Conservation (phyloP, 2,797 vertebrate species). For the Discoglossus pictus region DNA sequence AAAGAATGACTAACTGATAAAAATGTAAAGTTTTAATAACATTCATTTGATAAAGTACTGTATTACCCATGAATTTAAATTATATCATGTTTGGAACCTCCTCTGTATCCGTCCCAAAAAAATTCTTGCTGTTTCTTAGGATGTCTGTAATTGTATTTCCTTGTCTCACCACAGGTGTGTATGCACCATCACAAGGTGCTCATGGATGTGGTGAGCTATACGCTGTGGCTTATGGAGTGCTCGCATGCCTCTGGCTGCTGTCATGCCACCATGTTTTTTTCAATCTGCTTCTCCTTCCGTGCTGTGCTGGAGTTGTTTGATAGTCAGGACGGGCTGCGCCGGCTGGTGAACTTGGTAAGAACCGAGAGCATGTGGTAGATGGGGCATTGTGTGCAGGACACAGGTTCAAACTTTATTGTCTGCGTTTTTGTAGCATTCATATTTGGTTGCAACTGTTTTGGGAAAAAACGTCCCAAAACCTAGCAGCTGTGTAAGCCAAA, state of each 20-base stretch:
- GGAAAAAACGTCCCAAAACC: too few relatives aligned
- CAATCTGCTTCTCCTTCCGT: constrained; percentile 97
- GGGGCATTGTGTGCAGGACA: too few relatives aligned
- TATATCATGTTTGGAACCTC: not conserved
- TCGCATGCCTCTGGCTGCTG: constrained; percentile 97
- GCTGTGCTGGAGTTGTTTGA: constrained; percentile 96
- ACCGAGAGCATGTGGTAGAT: too few relatives aligned
- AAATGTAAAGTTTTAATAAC: too few relatives aligned
- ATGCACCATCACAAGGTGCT: constrained; percentile 93
- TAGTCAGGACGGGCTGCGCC: constrained; percentile 90
- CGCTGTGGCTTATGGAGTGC: constrained; percentile 96
- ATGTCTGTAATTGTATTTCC: not conserved
- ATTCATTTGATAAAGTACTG: too few relatives aligned
- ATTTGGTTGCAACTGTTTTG: too few relatives aligned
- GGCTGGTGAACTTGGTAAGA: constrained; percentile 92
- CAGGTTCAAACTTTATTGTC: too few relatives aligned
- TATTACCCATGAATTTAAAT: too few relatives aligned
- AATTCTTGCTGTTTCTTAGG: too few relatives aligned
- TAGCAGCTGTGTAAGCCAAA: too few relatives aligned
- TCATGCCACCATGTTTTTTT: constrained; percentile 99
- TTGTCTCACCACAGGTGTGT: constrained; percentile 78
- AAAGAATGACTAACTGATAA: too few relatives aligned
- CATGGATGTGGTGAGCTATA: constrained; percentile 94
- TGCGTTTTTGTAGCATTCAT: too few relatives aligned
- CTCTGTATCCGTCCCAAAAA: not conserved